Evolutionary conservation across 2,888 invertebrate species (phyloP).

Genomic region (Leptogaster cylindrica): DNA sequence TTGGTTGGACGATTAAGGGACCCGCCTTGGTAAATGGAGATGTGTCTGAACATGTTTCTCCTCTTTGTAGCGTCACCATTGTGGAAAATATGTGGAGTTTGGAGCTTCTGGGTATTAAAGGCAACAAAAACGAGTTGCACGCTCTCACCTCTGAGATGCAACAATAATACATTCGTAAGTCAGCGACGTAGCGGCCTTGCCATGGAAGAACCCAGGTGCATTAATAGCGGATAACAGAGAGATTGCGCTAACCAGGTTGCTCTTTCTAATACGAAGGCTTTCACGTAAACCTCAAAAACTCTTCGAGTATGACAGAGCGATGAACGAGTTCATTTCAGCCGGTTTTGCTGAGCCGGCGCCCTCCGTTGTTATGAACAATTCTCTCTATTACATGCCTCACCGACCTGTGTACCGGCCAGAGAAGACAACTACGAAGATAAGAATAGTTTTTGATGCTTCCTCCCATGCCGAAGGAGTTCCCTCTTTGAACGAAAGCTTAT

Average conservation of each 20-base stretch:
- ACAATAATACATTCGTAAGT: neutral
- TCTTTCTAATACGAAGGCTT: neutral
- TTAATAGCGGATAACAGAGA: neutral
- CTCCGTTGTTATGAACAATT: neutral
- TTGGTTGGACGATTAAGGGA: neutral
- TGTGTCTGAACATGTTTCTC: neutral
- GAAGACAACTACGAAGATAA: neutral
- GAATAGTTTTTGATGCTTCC: too few relatives aligned
- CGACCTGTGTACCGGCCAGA: constrained; percentile 7
- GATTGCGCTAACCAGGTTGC: neutral
- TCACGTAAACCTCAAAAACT: neutral
- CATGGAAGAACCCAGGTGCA: neutral
- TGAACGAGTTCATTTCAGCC: neutral
- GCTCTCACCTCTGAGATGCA: neutral
- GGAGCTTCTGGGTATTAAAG: neutral
- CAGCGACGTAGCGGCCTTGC: neutral
- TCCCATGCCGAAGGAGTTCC: too few relatives aligned
- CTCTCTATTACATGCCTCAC: constrained; percentile 20
- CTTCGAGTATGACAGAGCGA: too few relatives aligned
- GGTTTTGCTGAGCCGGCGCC: constrained; percentile 13
- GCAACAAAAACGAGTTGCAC: neutral
- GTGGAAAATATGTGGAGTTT: neutral
- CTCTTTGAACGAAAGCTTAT: too few relatives aligned
- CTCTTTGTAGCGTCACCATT: neutral
- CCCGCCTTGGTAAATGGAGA: neutral